Conservation (phyloP, 2,888 invertebrate species). For the Abscondita cerata region DNA sequence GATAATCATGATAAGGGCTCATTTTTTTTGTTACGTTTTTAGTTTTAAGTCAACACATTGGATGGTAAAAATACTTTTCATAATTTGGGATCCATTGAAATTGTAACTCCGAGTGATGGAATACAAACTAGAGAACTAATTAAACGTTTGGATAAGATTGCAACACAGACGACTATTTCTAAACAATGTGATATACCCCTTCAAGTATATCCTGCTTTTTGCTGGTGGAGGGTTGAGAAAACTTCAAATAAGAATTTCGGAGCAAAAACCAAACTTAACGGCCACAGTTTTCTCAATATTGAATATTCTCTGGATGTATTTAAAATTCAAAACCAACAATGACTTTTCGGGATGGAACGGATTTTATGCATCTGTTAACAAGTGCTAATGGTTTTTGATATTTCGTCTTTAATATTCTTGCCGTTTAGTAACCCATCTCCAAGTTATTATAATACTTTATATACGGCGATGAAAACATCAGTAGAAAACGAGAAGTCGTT, state of each 20-base stretch:
- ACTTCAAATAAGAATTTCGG: not conserved
- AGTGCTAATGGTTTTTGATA: no score
- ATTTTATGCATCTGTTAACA: no score
- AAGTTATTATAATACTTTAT: not conserved
- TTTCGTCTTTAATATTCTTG: no score
- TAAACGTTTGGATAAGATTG: not conserved
- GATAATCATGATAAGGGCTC: no score
- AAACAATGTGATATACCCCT: not conserved
- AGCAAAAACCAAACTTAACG: not conserved
- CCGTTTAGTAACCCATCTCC: no score
- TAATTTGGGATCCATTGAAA: no score
- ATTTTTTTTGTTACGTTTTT: no score
- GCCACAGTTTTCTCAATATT: not conserved
- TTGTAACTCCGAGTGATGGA: no score
- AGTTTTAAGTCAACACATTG: no score
- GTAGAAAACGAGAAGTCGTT: not conserved
- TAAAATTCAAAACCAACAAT: conserved; percentile 9
- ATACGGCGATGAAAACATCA: not conserved
- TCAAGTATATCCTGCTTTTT: not conserved
- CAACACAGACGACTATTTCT: not conserved
- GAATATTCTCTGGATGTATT: conserved; percentile 7
- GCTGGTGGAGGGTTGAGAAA: not conserved
- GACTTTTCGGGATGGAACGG: no score
- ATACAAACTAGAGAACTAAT: conserved; percentile 4
- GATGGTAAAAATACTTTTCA: no score